Evolutionary conservation across 2,797 vertebrate genomes (phyloP), one percentile per base, ranked within the genome.

Genomic region (Anas bernieri): DNA sequence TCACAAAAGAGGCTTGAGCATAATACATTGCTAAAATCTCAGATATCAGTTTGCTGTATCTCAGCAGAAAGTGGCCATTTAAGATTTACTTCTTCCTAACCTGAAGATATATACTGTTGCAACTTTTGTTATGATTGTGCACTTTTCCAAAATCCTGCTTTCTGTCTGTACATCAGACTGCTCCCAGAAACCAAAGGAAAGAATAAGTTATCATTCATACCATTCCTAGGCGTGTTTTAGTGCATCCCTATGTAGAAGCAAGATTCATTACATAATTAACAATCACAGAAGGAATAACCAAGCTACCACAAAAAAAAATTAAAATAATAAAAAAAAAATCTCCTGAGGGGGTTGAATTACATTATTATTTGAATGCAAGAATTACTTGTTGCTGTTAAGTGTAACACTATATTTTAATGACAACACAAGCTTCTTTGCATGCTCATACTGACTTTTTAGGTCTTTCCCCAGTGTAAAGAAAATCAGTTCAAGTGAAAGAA

Each of bases 221-320:
- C 22, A 22, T n/a, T 88, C 64, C 56, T 22, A 0, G 25, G 26
- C 13, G 68, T 28, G 54, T 83, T 68, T 41, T 72, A 17, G 1
- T 28, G 43, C 17, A 37, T 77, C 77, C 26, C 63, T 28, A 11
- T 45, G 13, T 11, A 83, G 66, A 3, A 69, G 62, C 64, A 81
- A 91, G 88, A 90, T 92, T 90, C 88, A 91, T 30, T 41, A 80
- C 84, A 56, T 41, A 73, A 73, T 93, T 94, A 93, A 90, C 67
- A 84, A 69, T 59, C 83, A 83, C 77, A 92, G 70, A 86, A 90
- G 55, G 50, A 52, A 28, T 28, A 52, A 52, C 50, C 26, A 52
- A 90, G 55, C 43, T 54, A 82, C 63, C 35, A 75, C 21, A 86
- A 83, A 86, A 79, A 23, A 11, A 11, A 45, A 41, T 41, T 41